Evolutionary conservation across 2,888 invertebrate species (phyloP).

Genomic region (Cheilosia scutellata): DNA sequence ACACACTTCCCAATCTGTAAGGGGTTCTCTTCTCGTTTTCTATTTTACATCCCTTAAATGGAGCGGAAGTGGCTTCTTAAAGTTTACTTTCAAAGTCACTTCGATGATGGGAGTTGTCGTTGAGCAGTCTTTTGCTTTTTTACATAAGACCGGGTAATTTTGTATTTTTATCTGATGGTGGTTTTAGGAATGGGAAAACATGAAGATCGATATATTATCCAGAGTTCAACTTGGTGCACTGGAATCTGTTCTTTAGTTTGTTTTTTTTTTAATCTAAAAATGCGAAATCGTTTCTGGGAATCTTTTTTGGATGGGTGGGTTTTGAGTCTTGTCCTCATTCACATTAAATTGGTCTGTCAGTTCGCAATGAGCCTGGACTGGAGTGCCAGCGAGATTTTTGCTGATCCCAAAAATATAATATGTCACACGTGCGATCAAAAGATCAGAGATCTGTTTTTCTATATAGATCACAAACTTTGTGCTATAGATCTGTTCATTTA

Average conservation of each 20-base stretch:
- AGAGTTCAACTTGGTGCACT: slow-evolving; percentile 4
- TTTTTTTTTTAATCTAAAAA: not conserved
- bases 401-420: too few relatives aligned
- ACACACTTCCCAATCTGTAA: not conserved
- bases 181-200: not conserved
- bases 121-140: slow-evolving; percentile 17
- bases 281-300: not conserved
- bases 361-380: too few relatives aligned
- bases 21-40: not conserved
- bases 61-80: slow-evolving; percentile 66
- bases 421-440: too few relatives aligned
- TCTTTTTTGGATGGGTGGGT: too few relatives aligned
- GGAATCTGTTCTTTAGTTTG: too few relatives aligned
- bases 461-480: too few relatives aligned
- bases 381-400: too few relatives aligned
- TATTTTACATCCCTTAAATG: slow-evolving; percentile 57
- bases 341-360: too few relatives aligned
- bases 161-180: not conserved
- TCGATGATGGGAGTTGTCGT: slow-evolving; percentile 25
- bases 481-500: too few relatives aligned
- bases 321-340: too few relatives aligned
- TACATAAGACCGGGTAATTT: slow-evolving; percentile 36
- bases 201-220: slow-evolving; percentile 20
- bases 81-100: slow-evolving; percentile 52
- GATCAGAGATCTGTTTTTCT: too few relatives aligned